Evolutionary conservation across 2,797 vertebrate species (phyloP), one percentile per base, ranked within the genome.

Genomic region (Megalops cyprinoides): DNA sequence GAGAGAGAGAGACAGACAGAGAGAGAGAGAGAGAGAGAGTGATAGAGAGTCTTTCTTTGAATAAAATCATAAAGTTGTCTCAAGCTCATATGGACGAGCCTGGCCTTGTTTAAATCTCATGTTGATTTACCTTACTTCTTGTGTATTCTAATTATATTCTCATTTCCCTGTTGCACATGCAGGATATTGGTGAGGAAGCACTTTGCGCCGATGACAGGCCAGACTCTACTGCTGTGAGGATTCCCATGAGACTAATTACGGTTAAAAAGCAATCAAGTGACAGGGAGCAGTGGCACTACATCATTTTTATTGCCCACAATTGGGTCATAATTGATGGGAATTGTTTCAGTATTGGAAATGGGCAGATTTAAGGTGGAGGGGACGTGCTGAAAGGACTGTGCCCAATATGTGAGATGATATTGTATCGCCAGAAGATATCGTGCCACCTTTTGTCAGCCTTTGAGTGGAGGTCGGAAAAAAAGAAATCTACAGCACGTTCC

Each of bases 171-270:
- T 4, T 15, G 73, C 58, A 55, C 75, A 25, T 25, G 56, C 73
- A 53, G 46, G 12, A 49, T 62, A 55, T 75, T 76, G 56, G 14
- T 60, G 42, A 58, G 55, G 65, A 71, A 81, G 69, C 80, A 56
- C 65, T 49, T 81, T 73, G 49, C 81, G 79, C 60, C 65, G 74
- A 73, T 75, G 49, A 82, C 58, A 78, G 81, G 75, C 80, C 78
- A 75, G 67, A 75, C 51, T 25, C 58, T 49, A 9, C 48, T 31
- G 9, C 65, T 20, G 51, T 14, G 25, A 80, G 73, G 9, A 23
- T 55, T 77, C 78, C 78, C 82, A 48, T 15, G 65, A 28, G 65
- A 81, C 49, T 34, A 83, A 83, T 74, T 69, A 77, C 20, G 53
- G 74, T 77, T 65, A 81, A 48, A 71, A 65, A 81, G 79, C 34